These are phyloP conservation scores for Hystrix brachyura DNA, from an alignment of 2,113 vertebrate genomes.

Conservation along the genomic window DNA sequence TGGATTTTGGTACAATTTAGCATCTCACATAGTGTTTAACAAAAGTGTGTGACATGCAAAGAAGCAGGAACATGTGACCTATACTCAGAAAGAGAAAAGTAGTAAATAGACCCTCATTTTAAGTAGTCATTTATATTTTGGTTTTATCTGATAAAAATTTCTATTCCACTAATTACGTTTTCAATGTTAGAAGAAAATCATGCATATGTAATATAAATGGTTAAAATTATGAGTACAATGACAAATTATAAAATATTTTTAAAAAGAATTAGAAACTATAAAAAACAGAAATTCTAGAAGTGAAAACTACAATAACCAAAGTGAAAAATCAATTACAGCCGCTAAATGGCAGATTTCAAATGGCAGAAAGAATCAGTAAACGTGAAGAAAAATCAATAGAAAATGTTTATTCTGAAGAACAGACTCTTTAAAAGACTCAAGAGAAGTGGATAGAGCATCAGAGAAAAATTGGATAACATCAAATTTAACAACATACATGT, in stretches of 20 bases:
- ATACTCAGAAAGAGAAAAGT: background rate
- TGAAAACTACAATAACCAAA: constrained; percentile 34
- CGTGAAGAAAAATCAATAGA: background rate
- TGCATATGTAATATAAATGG: background rate
- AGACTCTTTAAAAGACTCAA: background rate
- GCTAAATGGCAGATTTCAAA: constrained; percentile 8
- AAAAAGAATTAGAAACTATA: background rate
- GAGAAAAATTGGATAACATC: background rate
- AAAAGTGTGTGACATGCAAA: background rate
- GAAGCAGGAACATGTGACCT: background rate
- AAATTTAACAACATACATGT: background rate
- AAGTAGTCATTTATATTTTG: background rate
- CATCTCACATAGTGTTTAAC: background rate
- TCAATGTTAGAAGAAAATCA: background rate
- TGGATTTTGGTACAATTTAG: background rate
- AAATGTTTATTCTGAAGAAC: background rate
- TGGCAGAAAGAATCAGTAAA: background rate
- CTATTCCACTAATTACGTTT: background rate
- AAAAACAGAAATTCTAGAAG: background rate
- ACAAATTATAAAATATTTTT: background rate
- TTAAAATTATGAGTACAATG: background rate
- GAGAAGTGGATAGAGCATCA: background rate
- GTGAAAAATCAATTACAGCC: background rate
- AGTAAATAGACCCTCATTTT: constrained; percentile 2
- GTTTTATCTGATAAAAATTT: background rate